Base-by-base conservation (phyloP, 23 tunicate genomes). In the Styela plicata region DNA sequence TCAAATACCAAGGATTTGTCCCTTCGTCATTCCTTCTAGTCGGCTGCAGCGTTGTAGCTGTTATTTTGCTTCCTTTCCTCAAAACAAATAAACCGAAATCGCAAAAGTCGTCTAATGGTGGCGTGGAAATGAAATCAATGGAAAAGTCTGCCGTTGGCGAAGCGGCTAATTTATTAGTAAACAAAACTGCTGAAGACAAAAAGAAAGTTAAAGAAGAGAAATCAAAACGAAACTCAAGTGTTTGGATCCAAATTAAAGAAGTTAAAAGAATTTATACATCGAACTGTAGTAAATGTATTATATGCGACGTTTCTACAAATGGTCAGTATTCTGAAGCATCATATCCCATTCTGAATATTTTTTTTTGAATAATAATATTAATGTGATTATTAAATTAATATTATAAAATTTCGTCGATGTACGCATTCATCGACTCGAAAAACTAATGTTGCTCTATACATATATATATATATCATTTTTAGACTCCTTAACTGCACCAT, bases 191-290 rank as follows among this genome's bases (percentile, higher is more conserved):
- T 44, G 13, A 7, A 5, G 57, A 44, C 7, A 13, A 44, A 13
- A 44, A 44, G 13, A 7, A 5, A 5, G 57, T 5, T 13, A 44
- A 44, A 44, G 13, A 44, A 5, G 57, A 44, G 13, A 44, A 44
- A 5, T 44, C 57, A 44, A 44, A 44, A 44, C 57, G 13, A 44
- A 44, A 44, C 7, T 13, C 57, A 13, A 5, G 16, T 13, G 34
- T 71, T 71, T 27, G 32, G 34, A 71, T 32, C 17, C 77, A 71
- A 34, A 31, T 71, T 71, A 33, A 34, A 31, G 77, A 71, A 71
- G 77, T 71, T 33, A 28, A 30, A 33, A 33, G 77, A 34, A 71
- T 71, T 3, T 71, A 71, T 34, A 19, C 77, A 3, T 71, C 77
- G 24, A 29, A 71, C 36, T 71, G 20, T 30, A 32, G 24, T 26